Base-by-base conservation (phyloP, 2,888 invertebrate species). In the Thecocarcelia acutangulata region DNA sequence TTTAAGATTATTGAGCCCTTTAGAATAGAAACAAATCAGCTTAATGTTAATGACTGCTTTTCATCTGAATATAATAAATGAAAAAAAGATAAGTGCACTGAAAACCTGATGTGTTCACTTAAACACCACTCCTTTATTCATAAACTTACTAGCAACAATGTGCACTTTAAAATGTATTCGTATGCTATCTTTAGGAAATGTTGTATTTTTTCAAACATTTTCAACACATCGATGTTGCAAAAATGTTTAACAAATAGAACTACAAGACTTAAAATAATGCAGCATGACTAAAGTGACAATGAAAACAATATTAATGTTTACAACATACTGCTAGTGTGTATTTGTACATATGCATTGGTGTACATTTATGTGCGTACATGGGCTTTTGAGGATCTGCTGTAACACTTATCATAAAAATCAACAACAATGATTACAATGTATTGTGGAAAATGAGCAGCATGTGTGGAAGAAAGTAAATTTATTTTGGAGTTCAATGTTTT, bases 251-350 rank as follows among this genome's bases (percentile, higher is more conserved):
- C 73, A 81, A 69, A 64, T 73, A 73, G 77, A 73, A 64, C 48
- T 50, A 77, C 81, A 81, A 61, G 68, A 77, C 81, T 68, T 73
- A 81, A 73, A 81, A 81, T 70, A 54, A 44, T 75, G 59, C 75
- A 75, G 68, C 59, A 75, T 19, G 44, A n/a, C n/a, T n/a, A n/a
- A n/a, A n/a, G n/a, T n/a, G 58, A 17, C 63, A 72, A 33, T n/a
- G n/a, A n/a, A n/a, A n/a, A n/a, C n/a, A 61, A 59, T 42, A 56
- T 72, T 74, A 66, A 75, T 64, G 58, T 54, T 59, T 56, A 15
- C 52, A 59, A 12, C 64, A 78, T 66, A 40, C 19, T n/a, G n/a
- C n/a, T n/a, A n/a, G n/a, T n/a, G 28, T 19, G 24, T 33, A 63
- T 24, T 9, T 12, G n/a, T 44, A 69, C 37, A n/a, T n/a, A n/a